Base-by-base conservation (phyloP, 2,797 vertebrate species). In the Sebastes vulpes region DNA sequence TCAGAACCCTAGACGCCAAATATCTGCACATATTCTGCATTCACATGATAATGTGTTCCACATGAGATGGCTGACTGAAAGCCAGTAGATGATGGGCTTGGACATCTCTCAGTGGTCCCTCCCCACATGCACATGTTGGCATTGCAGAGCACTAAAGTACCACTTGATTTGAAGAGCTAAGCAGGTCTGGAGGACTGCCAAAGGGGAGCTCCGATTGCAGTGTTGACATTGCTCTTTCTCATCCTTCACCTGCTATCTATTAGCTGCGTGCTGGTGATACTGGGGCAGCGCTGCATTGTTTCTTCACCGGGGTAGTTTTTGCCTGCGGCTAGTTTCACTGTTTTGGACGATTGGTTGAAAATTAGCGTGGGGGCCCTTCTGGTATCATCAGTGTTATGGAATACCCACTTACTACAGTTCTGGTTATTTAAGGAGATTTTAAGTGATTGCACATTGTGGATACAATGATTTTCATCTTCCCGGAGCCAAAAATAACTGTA, bases 241-340 rank as follows among this genome's bases (percentile, higher is more conserved):
- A 90, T 92, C 89, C 86, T 89, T 93, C 91, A 89, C 86, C 89
- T 92, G 92, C 86, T 90, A 65, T 85, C 87, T 89, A 90, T 93
- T 90, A 93, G 85, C 82, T 76, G 67, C 1, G 80, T 28, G 72
- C 80, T 61, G 65, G 56, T 75, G 86, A 83, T 68, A 84, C 79
- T 52, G 50, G 50, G 42, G 58, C 57, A 65, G 48, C 16, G 42
- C 54, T 21, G 20, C 57, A 58, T 68, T 67, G 75, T 89, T 81
- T 77, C 68, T 59, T 60, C 23, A 54, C 16, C 31, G 20, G 9
- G 81, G 65, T 53, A 31, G 18, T 48, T 80, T 58, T 18, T 60
- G 50, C 75, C 53, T 2, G 5, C 6, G 67, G 88, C 63, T 16
- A 48, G 77, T 85, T 91, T 79, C 77, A 78, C 65, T 64, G 53